These are phyloP conservation scores for Lutjanus campechanus DNA, from an alignment of 2,797 vertebrate species.

Conservation along the genomic window DNA sequence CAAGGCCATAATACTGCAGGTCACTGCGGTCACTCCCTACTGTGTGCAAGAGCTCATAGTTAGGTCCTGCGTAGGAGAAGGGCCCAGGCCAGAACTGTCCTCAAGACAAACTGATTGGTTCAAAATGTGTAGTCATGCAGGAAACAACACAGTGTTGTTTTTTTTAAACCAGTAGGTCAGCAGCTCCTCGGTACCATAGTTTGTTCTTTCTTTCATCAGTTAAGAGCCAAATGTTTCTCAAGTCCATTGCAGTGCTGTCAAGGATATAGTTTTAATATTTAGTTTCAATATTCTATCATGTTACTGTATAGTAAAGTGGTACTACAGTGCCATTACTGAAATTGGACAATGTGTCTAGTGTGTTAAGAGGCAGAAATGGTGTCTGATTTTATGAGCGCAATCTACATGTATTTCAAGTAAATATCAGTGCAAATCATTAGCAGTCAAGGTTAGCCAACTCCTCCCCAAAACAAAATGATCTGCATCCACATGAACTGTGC, in stretches of 20 bases:
- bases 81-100: not conserved
- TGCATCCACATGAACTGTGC: not conserved
- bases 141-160: not conserved
- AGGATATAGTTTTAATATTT: too few relatives aligned
- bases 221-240: not conserved
- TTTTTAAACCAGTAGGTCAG: not conserved
- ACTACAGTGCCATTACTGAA: too few relatives aligned
- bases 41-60: not conserved
- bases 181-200: not conserved
- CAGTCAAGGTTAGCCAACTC: not conserved
- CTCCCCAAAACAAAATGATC: not conserved
- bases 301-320: too few relatives aligned
- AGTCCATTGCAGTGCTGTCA: not conserved
- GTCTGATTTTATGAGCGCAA: too few relatives aligned
- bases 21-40: conserved; percentile 1
- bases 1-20: not conserved
- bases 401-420: too few relatives aligned
- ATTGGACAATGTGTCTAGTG: not conserved
- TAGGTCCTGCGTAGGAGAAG: not conserved
- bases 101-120: not conserved
- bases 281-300: not conserved
- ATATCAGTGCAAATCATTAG: not conserved
- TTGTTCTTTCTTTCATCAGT: not conserved
- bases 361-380: not conserved
- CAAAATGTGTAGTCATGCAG: not conserved